Conservation (phyloP, 2,797 vertebrate species). For the Saxicola maurus region DNA sequence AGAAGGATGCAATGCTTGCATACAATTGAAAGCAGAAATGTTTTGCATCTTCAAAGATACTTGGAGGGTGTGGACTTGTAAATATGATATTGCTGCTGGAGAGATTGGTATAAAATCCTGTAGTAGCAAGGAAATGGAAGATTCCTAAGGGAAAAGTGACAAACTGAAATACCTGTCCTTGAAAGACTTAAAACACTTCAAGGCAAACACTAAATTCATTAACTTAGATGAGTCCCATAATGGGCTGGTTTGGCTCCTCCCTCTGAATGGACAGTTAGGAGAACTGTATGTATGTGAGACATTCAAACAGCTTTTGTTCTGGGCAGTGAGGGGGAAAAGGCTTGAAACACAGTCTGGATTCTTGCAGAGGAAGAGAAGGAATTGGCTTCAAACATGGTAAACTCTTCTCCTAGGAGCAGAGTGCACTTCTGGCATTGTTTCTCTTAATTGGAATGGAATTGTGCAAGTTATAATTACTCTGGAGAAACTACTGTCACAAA, state of each 20-base stretch:
- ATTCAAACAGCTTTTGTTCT: not conserved
- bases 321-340: not conserved
- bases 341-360: not conserved
- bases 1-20: not conserved
- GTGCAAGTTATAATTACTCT: constrained; percentile 36
- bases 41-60: not conserved
- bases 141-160: not conserved
- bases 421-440: constrained; percentile 9
- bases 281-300: not conserved
- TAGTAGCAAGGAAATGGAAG: not conserved
- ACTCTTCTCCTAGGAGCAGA: not conserved
- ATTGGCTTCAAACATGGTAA: not conserved
- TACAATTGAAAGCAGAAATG: not conserved
- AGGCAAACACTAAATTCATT: fast-evolving
- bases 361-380: not conserved
- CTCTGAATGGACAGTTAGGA: not conserved
- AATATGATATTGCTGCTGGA: not conserved
- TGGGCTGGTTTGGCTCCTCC: not conserved
- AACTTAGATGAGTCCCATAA: not conserved
- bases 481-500: constrained; percentile 21
- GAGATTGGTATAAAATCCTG: not conserved
- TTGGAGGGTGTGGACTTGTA: not conserved
- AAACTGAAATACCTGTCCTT: not conserved
- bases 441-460: constrained; percentile 45
- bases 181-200: not conserved